Conservation (phyloP, 2,888 invertebrate species). For the Crioceris asparagi region DNA sequence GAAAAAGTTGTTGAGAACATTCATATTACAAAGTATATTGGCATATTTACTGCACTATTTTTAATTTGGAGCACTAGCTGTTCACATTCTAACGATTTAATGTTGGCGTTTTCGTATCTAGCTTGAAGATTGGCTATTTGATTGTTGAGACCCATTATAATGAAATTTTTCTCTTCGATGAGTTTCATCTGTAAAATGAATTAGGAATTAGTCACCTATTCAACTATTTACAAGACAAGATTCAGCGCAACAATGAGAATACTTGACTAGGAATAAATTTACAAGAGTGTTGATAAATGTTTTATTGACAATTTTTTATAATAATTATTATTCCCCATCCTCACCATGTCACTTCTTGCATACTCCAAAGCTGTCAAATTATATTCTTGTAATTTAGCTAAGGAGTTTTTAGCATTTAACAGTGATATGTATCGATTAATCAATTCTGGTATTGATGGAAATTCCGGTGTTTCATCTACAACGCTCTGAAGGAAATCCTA, state of each 20-base stretch:
- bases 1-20: not conserved
- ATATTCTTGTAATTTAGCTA: constrained; percentile 46
- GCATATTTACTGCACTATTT: constrained; percentile 40
- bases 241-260: too few relatives aligned
- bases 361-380: constrained; percentile 44
- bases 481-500: constrained; percentile 49
- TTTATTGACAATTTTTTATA: too few relatives aligned
- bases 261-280: too few relatives aligned
- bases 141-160: constrained; percentile 53
- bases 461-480: constrained; percentile 44
- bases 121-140: constrained; percentile 49
- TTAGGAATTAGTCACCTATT: too few relatives aligned
- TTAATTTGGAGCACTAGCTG: constrained; percentile 48
- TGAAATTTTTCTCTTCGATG: constrained; percentile 50
- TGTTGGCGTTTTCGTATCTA: constrained; percentile 48
- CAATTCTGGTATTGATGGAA: constrained; percentile 49
- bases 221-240: too few relatives aligned
- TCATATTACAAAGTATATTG: too few relatives aligned
- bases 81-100: constrained; percentile 52
- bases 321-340: too few relatives aligned
- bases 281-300: too few relatives aligned
- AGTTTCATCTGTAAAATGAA: constrained; percentile 36
- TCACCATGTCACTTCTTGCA: constrained; percentile 45
- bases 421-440: constrained; percentile 53
- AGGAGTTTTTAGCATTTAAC: constrained; percentile 45